These are phyloP conservation scores for Rhynchomys soricoides DNA, from an alignment of 2,113 vertebrate genomes.

Conservation along the genomic window DNA sequence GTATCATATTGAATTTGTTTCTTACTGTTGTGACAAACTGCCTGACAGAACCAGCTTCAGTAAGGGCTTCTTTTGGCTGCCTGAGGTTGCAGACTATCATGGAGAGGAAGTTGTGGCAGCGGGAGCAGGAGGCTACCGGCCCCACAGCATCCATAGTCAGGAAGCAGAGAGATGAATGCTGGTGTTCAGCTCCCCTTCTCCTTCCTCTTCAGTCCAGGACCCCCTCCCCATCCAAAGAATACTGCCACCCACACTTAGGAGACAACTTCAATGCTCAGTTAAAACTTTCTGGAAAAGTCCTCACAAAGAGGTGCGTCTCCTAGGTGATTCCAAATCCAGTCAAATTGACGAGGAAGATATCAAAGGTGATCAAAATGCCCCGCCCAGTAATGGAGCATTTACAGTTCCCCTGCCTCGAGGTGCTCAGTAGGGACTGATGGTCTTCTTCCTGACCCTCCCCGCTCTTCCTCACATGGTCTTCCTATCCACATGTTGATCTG, in stretches of 20 bases:
- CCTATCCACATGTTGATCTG: background rate
- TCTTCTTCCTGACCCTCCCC: background rate
- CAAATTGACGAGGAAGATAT: background rate
- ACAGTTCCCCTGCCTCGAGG: rapidly evolving
- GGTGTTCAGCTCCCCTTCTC: background rate
- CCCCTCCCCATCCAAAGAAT: background rate
- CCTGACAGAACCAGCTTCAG: background rate
- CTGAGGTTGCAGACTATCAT: background rate
- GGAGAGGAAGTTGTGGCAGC: background rate
- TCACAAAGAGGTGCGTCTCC: background rate
- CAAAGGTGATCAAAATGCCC: rapidly evolving
- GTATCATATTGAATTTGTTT: rapidly evolving
- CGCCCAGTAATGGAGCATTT: rapidly evolving
- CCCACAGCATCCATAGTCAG: background rate
- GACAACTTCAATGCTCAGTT: too few species aligned
- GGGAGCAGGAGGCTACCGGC: background rate
- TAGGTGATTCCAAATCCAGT: background rate
- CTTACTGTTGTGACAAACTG: background rate
- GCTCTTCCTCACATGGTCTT: rapidly evolving
- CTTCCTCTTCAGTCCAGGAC: background rate
- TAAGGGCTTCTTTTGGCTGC: background rate
- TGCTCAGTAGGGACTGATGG: rapidly evolving
- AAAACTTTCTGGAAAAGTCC: background rate
- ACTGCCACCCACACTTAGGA: background rate
- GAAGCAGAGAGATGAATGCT: background rate